Evolutionary conservation across 2,888 invertebrate genomes (phyloP).

Genomic region (Tricholauxania praeusta): DNA sequence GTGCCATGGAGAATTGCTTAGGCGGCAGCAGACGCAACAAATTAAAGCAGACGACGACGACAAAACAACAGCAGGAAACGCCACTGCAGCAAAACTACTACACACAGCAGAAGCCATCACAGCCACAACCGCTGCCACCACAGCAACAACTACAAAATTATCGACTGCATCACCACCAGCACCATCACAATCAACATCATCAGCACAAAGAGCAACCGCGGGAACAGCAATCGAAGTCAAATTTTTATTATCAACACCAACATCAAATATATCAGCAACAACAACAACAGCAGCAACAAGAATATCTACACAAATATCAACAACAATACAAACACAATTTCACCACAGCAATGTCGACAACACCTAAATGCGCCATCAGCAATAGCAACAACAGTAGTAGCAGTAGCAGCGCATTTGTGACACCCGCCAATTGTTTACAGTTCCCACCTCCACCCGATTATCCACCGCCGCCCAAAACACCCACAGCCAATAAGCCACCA

Average conservation of each 20-base stretch:
- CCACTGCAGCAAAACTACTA: constrained; percentile 50
- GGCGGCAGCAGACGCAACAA: constrained; percentile 64
- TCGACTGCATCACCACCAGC: constrained; percentile 35
- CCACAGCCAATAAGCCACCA: constrained; percentile 35
- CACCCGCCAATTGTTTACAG: constrained; percentile 64
- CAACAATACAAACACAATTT: constrained; percentile 46
- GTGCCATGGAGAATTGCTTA: constrained; percentile 68
- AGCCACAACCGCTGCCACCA: constrained; percentile 42
- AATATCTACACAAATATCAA: constrained; percentile 33
- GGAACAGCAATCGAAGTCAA: constrained; percentile 41
- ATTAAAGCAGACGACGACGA: constrained; percentile 43
- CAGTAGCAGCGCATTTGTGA: not conserved
- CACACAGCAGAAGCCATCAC: constrained; percentile 47
- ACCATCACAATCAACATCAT: constrained; percentile 41
- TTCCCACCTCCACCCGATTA: constrained; percentile 82
- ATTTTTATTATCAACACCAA: constrained; percentile 44
- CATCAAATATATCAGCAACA: constrained; percentile 17
- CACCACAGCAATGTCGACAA: constrained; percentile 46
- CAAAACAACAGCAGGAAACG: constrained; percentile 41
- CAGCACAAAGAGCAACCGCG: constrained; percentile 37
- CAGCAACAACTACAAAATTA: constrained; percentile 49
- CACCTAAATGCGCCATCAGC: constrained; percentile 50
- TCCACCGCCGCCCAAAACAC: constrained; percentile 63
- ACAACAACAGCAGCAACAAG: constrained; percentile 38
- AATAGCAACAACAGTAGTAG: not conserved